Conservation (phyloP, 1,140 invertebrate genomes). For the Caerostris extrusa region DNA sequence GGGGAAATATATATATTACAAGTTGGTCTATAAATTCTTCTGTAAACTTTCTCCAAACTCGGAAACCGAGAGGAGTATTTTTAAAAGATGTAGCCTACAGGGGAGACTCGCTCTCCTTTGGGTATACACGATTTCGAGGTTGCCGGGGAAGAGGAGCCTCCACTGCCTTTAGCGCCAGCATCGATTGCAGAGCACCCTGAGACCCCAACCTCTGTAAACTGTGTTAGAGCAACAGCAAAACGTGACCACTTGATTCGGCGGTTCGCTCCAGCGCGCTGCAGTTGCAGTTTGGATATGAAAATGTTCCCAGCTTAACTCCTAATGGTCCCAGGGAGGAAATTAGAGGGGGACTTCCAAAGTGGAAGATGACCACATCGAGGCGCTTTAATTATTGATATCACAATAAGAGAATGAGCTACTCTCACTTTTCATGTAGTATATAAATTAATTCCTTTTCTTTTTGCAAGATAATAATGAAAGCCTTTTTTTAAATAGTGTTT, state of each 20-base stretch:
- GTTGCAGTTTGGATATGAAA: constrained; percentile 16
- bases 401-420: not conserved
- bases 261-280: not conserved
- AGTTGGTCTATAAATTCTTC: not conserved
- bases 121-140: not conserved
- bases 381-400: not conserved
- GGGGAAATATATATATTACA: not conserved
- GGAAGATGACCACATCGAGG: constrained; percentile 5
- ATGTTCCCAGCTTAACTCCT: not conserved
- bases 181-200: not conserved
- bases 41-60: not conserved
- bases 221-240: constrained; percentile 2
- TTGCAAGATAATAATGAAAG: too few relatives aligned
- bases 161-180: not conserved
- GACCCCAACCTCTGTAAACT: not conserved
- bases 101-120: not conserved
- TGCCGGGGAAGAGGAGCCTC: not conserved
- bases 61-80: not conserved
- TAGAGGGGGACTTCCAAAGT: not conserved
- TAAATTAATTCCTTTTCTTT: too few relatives aligned
- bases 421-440: not conserved
- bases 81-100: not conserved
- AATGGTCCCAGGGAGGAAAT: constrained; percentile 7
- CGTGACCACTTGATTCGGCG: constrained; percentile 35
- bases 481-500: too few relatives aligned